Conservation (phyloP, 1,140 invertebrate genomes). For the Bombus breviceps region DNA sequence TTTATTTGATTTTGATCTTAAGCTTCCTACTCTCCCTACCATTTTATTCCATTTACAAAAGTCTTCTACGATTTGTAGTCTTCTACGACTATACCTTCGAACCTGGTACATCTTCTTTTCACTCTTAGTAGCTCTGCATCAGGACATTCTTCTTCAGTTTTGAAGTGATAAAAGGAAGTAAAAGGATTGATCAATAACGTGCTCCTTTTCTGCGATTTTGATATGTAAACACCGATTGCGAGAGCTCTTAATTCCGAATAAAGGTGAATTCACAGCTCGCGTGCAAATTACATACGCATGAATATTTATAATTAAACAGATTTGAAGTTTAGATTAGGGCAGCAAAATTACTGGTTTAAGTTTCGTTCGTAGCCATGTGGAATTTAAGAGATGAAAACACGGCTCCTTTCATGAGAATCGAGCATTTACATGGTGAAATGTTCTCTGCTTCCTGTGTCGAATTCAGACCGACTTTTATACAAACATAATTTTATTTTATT, state of each 20-base stretch:
- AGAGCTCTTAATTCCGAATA: neutral
- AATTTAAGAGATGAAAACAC: neutral
- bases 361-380: neutral
- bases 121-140: neutral
- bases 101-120: neutral
- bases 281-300: neutral
- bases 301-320: conserved; percentile 8
- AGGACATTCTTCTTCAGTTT: too few species aligned
- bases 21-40: too few species aligned
- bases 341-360: neutral
- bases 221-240: neutral
- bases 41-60: too few species aligned
- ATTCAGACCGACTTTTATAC: neutral
- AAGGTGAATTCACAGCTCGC: neutral
- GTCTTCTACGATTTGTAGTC: too few species aligned
- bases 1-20: too few species aligned
- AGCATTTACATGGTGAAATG: neutral
- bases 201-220: neutral
- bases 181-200: too few species aligned
- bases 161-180: too few species aligned
- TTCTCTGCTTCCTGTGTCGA: too few species aligned
- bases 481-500: neutral
- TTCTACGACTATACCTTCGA: neutral
- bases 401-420: neutral
- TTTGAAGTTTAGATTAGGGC: neutral